A percentile compares a stretch with the other conserved stretches of the same genome.
phyloP scores from a whole-genome alignment of 2,113 vertebrate species.

The Stictonetta naevosa region DNA sequence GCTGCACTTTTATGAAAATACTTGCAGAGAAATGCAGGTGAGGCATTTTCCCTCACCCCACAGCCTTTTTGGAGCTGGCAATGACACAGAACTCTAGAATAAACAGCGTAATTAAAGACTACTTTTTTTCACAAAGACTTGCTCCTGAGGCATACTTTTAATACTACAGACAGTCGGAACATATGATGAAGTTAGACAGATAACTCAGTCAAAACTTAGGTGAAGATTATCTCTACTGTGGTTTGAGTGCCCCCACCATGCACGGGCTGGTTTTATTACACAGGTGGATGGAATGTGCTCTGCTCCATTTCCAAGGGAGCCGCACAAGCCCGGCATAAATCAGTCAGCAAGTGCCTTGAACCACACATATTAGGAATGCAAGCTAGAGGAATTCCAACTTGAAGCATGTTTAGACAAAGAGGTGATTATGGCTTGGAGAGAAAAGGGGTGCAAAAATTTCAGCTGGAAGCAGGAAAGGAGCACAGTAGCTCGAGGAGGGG shows the following conservation, averaged over 20 bases:
- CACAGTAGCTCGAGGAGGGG: slow-evolving; percentile 7
- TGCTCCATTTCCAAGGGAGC: slow-evolving; percentile 60
- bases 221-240: background rate
- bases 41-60: background rate
- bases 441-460: slow-evolving; percentile 35
- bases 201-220: background rate
- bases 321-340: slow-evolving; percentile 51
- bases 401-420: slow-evolving; percentile 65
- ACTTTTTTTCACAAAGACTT: background rate
- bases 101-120: background rate
- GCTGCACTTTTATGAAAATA: background rate
- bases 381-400: slow-evolving; percentile 46
- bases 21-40: background rate
- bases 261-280: slow-evolving; percentile 14
- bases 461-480: background rate
- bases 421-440: slow-evolving; percentile 13
- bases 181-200: background rate
- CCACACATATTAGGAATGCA: slow-evolving; percentile 46
- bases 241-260: background rate
- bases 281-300: slow-evolving; percentile 65
- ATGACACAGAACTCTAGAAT: background rate
- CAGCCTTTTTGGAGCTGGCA: background rate
- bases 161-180: background rate
- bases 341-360: slow-evolving; percentile 69
- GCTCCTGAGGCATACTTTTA: background rate